These are phyloP conservation scores for Setophaga petechia DNA, from an alignment of 2,113 vertebrate species.

Conservation along the genomic window DNA sequence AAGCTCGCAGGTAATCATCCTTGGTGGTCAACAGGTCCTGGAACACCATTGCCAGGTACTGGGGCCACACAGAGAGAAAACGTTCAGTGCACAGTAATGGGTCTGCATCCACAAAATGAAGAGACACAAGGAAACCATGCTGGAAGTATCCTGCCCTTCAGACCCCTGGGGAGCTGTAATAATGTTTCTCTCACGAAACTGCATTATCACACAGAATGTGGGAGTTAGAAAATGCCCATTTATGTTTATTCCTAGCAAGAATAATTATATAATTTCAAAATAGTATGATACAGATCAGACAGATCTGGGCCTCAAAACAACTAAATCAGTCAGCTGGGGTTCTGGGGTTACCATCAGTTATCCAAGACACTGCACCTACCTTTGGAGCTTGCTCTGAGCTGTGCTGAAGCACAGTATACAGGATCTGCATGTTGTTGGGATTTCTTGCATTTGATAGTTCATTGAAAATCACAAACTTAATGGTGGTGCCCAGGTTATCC, in stretches of 20 bases:
- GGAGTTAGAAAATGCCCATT: not conserved
- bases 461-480: conserved; percentile 97
- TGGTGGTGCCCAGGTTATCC: conserved; percentile 94
- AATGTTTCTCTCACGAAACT: accelerated
- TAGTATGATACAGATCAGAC: not conserved
- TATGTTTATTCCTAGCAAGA: not conserved
- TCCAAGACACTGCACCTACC: conserved; percentile 68
- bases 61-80: not conserved
- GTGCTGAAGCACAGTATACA: conserved; percentile 93
- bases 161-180: accelerated
- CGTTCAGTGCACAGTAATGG: not conserved
- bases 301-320: not conserved
- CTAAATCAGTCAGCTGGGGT: accelerated
- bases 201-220: not conserved
- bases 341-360: not conserved
- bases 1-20: conserved; percentile 93
- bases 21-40: conserved; percentile 96
- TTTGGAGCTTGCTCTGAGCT: conserved; percentile 94
- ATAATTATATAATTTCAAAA: not conserved
- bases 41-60: conserved; percentile 99
- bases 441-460: conserved; percentile 96
- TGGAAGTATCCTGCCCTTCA: not conserved
- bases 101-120: not conserved
- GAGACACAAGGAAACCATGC: not conserved
- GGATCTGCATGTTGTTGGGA: conserved; percentile 98